These are phyloP conservation scores for Casuarius casuarius DNA, from an alignment of 2,113 vertebrate species.

Conservation along the genomic window DNA sequence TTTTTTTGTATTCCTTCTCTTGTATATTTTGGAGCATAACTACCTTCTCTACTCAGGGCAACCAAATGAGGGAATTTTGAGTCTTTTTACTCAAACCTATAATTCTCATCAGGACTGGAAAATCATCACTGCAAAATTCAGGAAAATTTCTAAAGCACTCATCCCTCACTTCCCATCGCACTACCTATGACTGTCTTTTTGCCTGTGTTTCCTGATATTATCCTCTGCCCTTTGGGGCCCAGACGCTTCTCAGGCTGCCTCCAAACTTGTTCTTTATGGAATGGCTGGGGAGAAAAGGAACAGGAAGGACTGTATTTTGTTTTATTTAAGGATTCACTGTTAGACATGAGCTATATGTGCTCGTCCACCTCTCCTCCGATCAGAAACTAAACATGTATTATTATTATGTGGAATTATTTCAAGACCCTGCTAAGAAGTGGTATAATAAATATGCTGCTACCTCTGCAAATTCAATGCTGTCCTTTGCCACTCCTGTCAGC, in stretches of 20 bases:
- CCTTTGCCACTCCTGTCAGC: not conserved
- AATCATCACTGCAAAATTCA: not conserved
- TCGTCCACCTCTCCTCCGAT: not conserved
- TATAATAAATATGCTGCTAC: not conserved
- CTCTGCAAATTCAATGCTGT: not conserved
- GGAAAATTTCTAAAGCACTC: not conserved
- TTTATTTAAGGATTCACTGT: not conserved
- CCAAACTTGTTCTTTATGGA: not conserved
- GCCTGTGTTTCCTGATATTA: too few relatives aligned
- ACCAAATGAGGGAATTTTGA: not conserved
- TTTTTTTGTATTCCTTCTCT: not conserved
- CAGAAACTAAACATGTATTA: rapidly evolving
- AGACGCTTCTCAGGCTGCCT: not conserved
- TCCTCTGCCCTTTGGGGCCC: not conserved
- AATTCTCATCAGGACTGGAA: not conserved
- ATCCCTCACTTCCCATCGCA: not conserved
- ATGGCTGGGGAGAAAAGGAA: not conserved
- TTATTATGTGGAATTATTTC: not conserved
- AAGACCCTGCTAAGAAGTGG: not conserved
- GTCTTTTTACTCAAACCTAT: not conserved
- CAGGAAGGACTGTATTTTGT: not conserved
- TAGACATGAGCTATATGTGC: not conserved
- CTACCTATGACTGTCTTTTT: not conserved
- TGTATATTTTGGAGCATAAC: not conserved
- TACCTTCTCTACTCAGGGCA: not conserved